Evolutionary conservation across 1,140 invertebrate species (phyloP).

Genomic region (Eufriesea mexicana): DNA sequence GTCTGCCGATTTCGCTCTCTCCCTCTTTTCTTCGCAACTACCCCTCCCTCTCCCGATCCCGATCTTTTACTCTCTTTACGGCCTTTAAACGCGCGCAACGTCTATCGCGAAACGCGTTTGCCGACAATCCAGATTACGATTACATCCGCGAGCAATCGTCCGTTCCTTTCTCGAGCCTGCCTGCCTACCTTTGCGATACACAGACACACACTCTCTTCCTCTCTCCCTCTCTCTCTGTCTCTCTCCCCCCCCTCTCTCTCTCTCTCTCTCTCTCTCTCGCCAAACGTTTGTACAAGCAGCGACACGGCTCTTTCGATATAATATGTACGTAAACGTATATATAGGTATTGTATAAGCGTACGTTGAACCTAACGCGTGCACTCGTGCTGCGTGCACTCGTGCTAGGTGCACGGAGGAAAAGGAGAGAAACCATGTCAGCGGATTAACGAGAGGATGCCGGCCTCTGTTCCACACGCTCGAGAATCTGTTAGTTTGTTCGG

Average conservation of each 20-base stretch:
- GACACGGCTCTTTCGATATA: not conserved
- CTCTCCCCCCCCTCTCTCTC: no score
- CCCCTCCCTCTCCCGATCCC: not conserved
- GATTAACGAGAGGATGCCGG: slow-evolving; percentile 19
- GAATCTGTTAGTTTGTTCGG: not conserved
- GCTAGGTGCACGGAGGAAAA: not conserved
- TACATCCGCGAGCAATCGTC: not conserved
- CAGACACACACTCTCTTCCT: no score
- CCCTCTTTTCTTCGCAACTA: not conserved
- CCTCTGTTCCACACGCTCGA: slow-evolving; percentile 13
- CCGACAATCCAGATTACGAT: not conserved
- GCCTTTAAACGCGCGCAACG: not conserved
- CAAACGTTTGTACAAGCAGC: not conserved
- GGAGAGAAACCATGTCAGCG: not conserved
- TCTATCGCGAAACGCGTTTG: not conserved
- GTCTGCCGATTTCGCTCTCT: not conserved
- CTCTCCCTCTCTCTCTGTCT: no score
- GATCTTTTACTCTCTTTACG: not conserved
- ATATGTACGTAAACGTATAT: not conserved
- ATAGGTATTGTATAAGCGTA: not conserved
- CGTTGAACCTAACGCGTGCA: no score
- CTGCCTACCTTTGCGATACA: not conserved
- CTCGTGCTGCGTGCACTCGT: no score
- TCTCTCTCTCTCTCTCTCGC: no score
- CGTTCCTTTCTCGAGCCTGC: slow-evolving; percentile 5